These are phyloP conservation scores for Chloroceryle inda DNA, from an alignment of 2,797 vertebrate species.

Conservation along the genomic window DNA sequence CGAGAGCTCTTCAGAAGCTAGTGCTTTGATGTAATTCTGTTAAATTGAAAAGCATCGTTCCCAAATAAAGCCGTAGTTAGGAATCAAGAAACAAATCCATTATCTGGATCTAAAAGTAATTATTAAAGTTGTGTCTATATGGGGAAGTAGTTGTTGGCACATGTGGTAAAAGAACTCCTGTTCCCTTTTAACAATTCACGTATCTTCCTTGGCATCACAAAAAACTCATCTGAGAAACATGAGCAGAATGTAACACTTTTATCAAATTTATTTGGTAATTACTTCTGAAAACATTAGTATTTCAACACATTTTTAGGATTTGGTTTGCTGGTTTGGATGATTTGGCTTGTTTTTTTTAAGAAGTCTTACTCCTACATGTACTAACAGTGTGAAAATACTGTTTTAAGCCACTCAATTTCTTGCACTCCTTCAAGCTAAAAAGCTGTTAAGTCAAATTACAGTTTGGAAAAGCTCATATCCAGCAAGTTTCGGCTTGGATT, in stretches of 20 bases:
- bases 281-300: background rate
- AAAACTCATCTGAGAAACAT: background rate
- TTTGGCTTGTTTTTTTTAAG: background rate
- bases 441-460: background rate
- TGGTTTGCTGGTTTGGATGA: background rate
- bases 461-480: background rate
- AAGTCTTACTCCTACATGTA: background rate
- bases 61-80: background rate
- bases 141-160: background rate
- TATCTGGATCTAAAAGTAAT: background rate
- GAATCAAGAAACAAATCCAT: background rate
- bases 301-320: background rate
- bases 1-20: background rate
- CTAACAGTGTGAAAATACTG: background rate
- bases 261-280: background rate
- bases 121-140: background rate
- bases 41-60: background rate
- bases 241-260: background rate
- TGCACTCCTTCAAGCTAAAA: background rate
- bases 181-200: background rate
- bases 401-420: background rate
- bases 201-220: background rate
- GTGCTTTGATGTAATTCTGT: background rate
- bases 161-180: background rate
- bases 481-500: background rate